Evolutionary conservation across 1,140 invertebrate genomes (phyloP), one percentile per base, ranked within the genome.

Genomic region (Drosophila punjabiensis): DNA sequence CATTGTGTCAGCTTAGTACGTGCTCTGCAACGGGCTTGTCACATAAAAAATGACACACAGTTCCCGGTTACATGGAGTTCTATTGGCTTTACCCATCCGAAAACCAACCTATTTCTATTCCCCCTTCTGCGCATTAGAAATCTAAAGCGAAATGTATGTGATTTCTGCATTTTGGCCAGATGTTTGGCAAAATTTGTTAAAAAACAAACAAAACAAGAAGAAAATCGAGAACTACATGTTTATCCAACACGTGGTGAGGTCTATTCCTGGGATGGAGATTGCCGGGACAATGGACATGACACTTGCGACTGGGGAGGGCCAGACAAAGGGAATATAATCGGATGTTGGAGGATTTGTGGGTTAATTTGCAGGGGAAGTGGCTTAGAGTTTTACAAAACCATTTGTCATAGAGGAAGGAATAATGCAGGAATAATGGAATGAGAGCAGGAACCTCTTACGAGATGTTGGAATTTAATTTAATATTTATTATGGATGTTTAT

Each of bases 1-100:
- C 86, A 90, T 90, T 90, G 86, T 90, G 86, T 82, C 86, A 86
- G 86, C 86, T 90, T 90, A 90, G 86, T 90, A 90, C 86, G 86
- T 90, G 86, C 86, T 89, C 73, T 64, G 64, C 73, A 74, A 63
- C 68, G 78, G 71, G 59, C 79, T 85, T 90, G 87, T 77, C 86
- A 89, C 68, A 89, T 89, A 86, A 90, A 90, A 90, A 90, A 89
- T 88, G 85, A 85, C 79, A 88, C 81, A 81, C 69, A 89, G 89
- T 68, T 79, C 85, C 76, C 62, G 65, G 62, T 76, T 77, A 48
- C 58, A 61, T 55, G 74, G 52, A 53, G 73, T 58, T 39, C 55
- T 56, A 39, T 56, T 56, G 55, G 55, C 55, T 39, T 45, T 76
- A 18, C 18, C 69, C 67, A 41, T 30, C 59, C n/a, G 18, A 64